These are phyloP conservation scores for Ascaphus truei DNA, from an alignment of 2,113 vertebrate genomes.

Conservation along the genomic window DNA sequence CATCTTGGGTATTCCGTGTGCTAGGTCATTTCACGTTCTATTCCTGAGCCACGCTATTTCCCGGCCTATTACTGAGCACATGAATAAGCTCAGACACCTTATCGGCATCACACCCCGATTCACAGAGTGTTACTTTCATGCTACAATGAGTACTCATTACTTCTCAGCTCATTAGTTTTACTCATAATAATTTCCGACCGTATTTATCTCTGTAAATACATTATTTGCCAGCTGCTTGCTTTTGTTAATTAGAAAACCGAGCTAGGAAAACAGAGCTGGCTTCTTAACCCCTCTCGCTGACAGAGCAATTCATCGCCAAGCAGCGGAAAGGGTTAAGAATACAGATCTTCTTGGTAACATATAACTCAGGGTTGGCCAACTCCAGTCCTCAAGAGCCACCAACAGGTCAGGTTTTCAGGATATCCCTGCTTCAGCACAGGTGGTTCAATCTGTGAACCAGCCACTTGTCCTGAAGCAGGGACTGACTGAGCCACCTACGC, in stretches of 20 bases:
- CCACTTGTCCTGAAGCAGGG: too few relatives aligned
- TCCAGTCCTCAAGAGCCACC: too few relatives aligned
- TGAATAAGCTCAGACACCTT: background rate
- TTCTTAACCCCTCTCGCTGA: background rate
- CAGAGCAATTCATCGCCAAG: too few relatives aligned
- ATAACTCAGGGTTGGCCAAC: too few relatives aligned
- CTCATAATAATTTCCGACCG: constrained; percentile 9
- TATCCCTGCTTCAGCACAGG: too few relatives aligned
- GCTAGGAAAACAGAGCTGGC: background rate
- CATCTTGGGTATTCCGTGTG: too few relatives aligned
- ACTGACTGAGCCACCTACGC: too few relatives aligned
- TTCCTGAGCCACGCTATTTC: too few relatives aligned
- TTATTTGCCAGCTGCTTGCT: constrained; percentile 15
- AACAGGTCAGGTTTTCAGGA: too few relatives aligned
- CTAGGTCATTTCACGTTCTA: too few relatives aligned
- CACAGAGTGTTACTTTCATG: constrained; percentile 9
- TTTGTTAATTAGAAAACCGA: background rate
- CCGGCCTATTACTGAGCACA: background rate
- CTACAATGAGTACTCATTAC: constrained; percentile 6
- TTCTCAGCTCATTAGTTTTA: background rate
- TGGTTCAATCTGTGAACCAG: too few relatives aligned
- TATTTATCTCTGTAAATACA: constrained; percentile 25
- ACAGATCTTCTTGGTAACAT: too few relatives aligned
- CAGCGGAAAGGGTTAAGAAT: background rate
- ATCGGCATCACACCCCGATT: background rate